Conservation (phyloP, 1,140 invertebrate species). For the Brachionus sp. region DNA sequence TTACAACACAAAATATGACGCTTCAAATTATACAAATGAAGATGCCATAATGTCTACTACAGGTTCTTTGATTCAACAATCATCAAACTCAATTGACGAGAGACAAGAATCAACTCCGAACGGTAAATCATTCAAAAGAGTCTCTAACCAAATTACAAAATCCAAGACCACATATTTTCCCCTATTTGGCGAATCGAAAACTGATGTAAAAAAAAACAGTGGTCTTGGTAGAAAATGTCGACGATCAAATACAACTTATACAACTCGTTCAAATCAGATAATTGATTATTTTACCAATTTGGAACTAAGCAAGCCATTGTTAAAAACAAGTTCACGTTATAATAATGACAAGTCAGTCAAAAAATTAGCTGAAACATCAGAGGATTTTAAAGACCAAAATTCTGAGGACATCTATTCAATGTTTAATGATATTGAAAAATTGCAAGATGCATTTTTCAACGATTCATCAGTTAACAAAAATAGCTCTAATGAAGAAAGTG, state of each 20-base stretch:
- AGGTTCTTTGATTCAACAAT: constrained; percentile 13
- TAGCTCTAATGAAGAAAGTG: background rate
- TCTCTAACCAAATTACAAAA: background rate
- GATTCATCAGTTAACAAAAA: constrained; percentile 19
- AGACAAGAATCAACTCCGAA: constrained; percentile 17
- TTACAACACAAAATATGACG: constrained; percentile 8
- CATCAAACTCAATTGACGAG: background rate
- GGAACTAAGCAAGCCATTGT: constrained; percentile 14
- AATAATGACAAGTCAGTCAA: background rate
- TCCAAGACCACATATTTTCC: background rate
- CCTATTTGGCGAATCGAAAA: background rate
- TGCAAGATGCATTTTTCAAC: constrained; percentile 32
- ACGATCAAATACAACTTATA: constrained; percentile 37
- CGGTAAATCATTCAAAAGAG: background rate
- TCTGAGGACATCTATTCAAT: background rate
- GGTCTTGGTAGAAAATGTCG: background rate
- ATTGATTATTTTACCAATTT: constrained; percentile 37
- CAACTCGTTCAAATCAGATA: background rate
- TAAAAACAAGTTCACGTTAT: background rate
- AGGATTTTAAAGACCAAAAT: background rate
- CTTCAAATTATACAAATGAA: constrained; percentile 1
- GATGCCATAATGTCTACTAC: background rate
- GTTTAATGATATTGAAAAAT: constrained; percentile 32
- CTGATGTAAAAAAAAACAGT: background rate
- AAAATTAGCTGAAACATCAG: background rate